Conservation (phyloP, 2,888 invertebrate species). For the Apamea epomidion region DNA sequence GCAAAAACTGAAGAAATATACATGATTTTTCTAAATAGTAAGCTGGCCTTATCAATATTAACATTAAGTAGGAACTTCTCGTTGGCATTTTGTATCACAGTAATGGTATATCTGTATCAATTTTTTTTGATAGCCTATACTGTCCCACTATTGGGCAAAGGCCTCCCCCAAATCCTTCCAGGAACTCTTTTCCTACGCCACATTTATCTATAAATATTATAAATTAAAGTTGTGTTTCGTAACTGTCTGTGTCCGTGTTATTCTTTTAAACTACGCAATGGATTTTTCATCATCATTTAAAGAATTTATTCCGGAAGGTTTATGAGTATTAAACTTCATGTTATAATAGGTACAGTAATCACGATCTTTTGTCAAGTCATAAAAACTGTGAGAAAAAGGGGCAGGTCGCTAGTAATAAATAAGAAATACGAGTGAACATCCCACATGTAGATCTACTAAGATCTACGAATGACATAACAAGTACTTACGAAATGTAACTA, state of each 20-base stretch:
- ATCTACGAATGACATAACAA: neutral
- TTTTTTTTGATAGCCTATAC: too few species aligned
- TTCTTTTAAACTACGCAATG: neutral
- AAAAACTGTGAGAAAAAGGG: neutral
- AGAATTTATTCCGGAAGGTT: neutral
- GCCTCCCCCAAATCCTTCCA: too few species aligned
- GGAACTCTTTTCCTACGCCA: too few species aligned
- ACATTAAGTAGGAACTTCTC: neutral
- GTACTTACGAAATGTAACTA: neutral
- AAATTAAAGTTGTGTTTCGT: neutral
- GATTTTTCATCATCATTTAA: neutral
- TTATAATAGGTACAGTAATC: too few species aligned
- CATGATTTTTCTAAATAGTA: neutral
- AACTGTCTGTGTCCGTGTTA: neutral
- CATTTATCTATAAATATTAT: neutral
- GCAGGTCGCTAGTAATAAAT: neutral
- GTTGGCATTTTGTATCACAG: neutral
- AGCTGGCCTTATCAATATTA: neutral
- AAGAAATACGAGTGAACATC: neutral
- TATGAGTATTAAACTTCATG: neutral
- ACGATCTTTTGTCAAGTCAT: neutral
- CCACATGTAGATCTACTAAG: neutral
- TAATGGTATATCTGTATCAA: too few species aligned
- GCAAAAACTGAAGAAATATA: neutral
- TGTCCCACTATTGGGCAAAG: too few species aligned